Conservation (phyloP, 2,888 invertebrate genomes). For the Acanthoscelides obtectus region DNA sequence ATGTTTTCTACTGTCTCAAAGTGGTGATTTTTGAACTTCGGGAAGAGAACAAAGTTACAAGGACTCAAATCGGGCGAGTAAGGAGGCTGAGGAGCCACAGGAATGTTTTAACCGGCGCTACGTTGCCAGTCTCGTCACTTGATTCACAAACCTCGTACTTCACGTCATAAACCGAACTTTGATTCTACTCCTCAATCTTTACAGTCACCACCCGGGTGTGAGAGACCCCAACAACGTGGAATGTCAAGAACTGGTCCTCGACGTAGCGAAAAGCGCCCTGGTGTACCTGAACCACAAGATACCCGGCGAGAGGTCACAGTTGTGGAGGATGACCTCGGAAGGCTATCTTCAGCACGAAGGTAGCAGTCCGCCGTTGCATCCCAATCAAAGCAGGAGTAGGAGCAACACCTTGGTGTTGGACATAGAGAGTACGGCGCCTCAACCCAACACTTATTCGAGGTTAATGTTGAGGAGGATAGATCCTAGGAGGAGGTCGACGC, state of each 20-base stretch:
- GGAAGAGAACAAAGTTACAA: no score
- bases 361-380: slow-evolving; percentile 59
- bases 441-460: slow-evolving; percentile 71
- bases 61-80: no score
- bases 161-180: no score
- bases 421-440: slow-evolving; percentile 72
- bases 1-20: no score
- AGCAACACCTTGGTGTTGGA: slow-evolving; percentile 69
- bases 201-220: slow-evolving; percentile 26
- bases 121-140: no score
- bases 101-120: no score
- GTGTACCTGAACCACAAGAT: slow-evolving; percentile 72
- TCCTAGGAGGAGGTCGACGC: slow-evolving; percentile 78
- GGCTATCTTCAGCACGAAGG: slow-evolving; percentile 94
- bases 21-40: no score
- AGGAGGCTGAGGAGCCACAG: no score
- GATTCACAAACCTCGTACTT: no score
- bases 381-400: slow-evolving; percentile 34
- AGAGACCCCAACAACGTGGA: slow-evolving; percentile 55
- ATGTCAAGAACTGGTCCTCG: slow-evolving; percentile 75
- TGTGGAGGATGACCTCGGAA: slow-evolving; percentile 90
- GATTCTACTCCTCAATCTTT: slow-evolving; percentile 4
- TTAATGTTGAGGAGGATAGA: slow-evolving; percentile 81
- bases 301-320: slow-evolving; percentile 70
- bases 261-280: slow-evolving; percentile 60